phyloP scores from a whole-genome alignment of 2,888 invertebrate species.

The Leucozona laternaria region DNA sequence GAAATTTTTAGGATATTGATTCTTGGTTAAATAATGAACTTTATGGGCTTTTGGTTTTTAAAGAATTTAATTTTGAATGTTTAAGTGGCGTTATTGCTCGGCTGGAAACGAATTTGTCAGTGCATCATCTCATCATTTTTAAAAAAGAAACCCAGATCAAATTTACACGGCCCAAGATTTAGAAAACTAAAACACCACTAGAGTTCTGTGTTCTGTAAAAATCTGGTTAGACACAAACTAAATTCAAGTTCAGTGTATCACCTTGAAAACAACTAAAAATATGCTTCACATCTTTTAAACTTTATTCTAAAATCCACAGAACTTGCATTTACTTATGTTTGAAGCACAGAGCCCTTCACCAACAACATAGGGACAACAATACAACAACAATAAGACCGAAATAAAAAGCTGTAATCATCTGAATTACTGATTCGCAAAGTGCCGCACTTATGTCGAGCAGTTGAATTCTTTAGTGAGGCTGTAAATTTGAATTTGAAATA shows the following conservation, averaged over 20 bases:
- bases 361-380: constrained; percentile 9
- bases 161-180: too few relatives aligned
- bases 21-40: too few relatives aligned
- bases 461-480: constrained; percentile 48
- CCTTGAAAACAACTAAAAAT: constrained; percentile 2
- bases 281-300: not conserved
- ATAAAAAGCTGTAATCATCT: constrained; percentile 57
- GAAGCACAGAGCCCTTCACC: constrained; percentile 25
- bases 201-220: too few relatives aligned
- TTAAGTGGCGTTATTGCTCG: too few relatives aligned
- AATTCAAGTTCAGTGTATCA: not conserved
- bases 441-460: constrained; percentile 56
- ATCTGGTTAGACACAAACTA: too few relatives aligned
- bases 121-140: too few relatives aligned
- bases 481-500: constrained; percentile 64
- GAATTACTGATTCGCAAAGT: constrained; percentile 65
- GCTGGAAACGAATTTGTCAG: too few relatives aligned
- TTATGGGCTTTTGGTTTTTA: too few relatives aligned
- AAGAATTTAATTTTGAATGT: too few relatives aligned
- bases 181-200: too few relatives aligned
- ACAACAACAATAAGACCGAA: not conserved
- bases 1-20: too few relatives aligned
- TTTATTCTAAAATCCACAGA: constrained; percentile 22
- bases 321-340: not conserved
- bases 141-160: too few relatives aligned